Conservation (phyloP, 2,797 vertebrate genomes). For the Antrozous pallidus region DNA sequence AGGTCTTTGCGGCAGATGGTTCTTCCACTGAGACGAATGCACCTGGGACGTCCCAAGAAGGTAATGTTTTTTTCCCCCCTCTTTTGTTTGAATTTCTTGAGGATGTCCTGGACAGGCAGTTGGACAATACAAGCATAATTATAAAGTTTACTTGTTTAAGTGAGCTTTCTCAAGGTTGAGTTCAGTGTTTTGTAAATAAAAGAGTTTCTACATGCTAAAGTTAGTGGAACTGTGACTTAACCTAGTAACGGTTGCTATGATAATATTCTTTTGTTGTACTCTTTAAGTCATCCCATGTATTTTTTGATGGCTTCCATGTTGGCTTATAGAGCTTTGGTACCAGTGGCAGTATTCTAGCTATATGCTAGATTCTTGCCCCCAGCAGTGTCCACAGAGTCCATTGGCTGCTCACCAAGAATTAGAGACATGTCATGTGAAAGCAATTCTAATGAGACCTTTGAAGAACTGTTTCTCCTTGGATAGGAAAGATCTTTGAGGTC, state of each 20-base stretch:
- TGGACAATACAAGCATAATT: not conserved
- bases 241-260: not conserved
- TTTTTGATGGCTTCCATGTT: not conserved
- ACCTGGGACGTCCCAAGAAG: conserved; percentile 93
- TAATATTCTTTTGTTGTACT: not conserved
- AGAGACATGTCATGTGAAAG: not conserved
- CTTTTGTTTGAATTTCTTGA: conserved; percentile 6
- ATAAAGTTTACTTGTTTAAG: not conserved
- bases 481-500: not conserved
- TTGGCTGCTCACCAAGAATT: not conserved
- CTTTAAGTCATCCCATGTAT: not conserved
- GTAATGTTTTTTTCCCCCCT: conserved; percentile 77
- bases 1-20: conserved; percentile 94
- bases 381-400: not conserved
- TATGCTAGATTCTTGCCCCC: not conserved
- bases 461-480: not conserved
- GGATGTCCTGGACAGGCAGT: not conserved
- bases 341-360: not conserved
- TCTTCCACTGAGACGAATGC: conserved; percentile 89
- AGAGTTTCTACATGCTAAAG: not conserved
- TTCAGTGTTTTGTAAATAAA: not conserved
- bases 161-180: not conserved
- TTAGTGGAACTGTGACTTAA: conserved; percentile 11
- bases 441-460: not conserved
- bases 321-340: not conserved